Evolutionary conservation across 1,140 invertebrate species (phyloP).

Genomic region (Camponotus floridanus): DNA sequence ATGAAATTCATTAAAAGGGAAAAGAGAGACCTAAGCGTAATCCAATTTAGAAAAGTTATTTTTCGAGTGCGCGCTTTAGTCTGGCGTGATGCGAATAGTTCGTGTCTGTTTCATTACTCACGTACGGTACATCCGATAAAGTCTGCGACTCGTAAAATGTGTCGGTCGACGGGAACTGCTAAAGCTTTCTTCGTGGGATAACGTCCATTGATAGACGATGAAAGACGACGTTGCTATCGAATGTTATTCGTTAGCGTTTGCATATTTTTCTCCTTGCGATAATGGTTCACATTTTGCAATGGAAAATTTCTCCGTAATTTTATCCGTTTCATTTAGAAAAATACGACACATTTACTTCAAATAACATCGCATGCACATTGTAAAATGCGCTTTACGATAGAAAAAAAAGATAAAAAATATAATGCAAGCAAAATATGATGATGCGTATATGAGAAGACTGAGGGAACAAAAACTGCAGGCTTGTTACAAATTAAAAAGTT

Average conservation of each 20-base stretch:
- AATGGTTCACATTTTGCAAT: no score
- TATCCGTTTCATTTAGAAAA: background rate
- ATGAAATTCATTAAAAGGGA: constrained; percentile 25
- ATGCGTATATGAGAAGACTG: constrained; percentile 16
- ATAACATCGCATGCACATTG: background rate
- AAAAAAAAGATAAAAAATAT: constrained; percentile 4
- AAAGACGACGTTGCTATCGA: background rate
- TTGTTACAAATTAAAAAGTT: constrained; percentile 63
- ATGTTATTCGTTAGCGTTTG: background rate
- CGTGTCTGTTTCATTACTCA: constrained; percentile 58
- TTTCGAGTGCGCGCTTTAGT: background rate
- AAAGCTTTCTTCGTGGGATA: constrained; percentile 29
- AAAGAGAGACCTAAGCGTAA: background rate
- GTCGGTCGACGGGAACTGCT: background rate
- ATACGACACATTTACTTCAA: background rate
- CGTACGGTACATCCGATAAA: constrained; percentile 41
- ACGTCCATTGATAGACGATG: background rate
- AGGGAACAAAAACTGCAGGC: constrained; percentile 3
- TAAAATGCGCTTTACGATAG: background rate
- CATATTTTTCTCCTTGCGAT: background rate
- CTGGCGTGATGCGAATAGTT: background rate
- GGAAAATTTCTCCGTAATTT: background rate
- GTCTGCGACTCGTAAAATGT: constrained; percentile 29
- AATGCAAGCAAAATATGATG: background rate
- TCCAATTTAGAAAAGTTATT: constrained; percentile 30